Evolutionary conservation across 1,140 invertebrate genomes (phyloP).

Genomic region (Neotoxoptera formosana): DNA sequence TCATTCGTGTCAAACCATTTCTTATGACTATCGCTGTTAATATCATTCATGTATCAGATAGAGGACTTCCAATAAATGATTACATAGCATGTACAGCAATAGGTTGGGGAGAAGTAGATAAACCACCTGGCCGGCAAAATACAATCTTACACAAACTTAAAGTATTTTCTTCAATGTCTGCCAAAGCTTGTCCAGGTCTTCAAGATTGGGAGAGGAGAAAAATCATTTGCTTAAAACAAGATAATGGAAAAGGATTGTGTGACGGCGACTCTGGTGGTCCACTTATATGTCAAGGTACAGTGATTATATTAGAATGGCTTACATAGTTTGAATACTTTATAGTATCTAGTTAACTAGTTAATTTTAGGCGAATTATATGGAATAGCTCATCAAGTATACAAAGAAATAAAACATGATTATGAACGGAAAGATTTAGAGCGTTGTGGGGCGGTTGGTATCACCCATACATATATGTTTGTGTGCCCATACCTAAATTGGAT

Average conservation of each 20-base stretch:
- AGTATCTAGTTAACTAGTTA: background rate
- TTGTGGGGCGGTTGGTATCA: conserved; percentile 58
- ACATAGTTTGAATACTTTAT: background rate
- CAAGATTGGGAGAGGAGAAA: conserved; percentile 58
- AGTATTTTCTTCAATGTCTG: conserved; percentile 58
- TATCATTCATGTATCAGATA: conserved; percentile 57
- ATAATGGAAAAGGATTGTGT: conserved; percentile 59
- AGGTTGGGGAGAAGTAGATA: conserved; percentile 60
- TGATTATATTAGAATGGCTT: background rate
- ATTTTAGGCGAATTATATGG: conserved; percentile 59
- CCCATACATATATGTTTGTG: conserved; percentile 61
- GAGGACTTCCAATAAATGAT: conserved; percentile 57
- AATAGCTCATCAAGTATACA: conserved; percentile 60
- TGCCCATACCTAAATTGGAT: conserved; percentile 60
- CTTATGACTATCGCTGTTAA: conserved; percentile 53
- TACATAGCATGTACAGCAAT: conserved; percentile 58
- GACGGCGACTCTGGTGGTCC: conserved; percentile 60
- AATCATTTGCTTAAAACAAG: conserved; percentile 59
- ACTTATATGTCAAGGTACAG: conserved; percentile 59
- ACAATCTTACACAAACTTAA: conserved; percentile 58
- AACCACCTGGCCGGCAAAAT: conserved; percentile 51
- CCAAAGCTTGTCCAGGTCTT: conserved; percentile 59
- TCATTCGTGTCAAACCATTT: conserved; percentile 59
- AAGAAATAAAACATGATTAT: conserved; percentile 35
- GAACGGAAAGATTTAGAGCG: conserved; percentile 55